Evolutionary conservation across 2,113 vertebrate genomes (phyloP).

Genomic region (Rhabdornis inornatus): DNA sequence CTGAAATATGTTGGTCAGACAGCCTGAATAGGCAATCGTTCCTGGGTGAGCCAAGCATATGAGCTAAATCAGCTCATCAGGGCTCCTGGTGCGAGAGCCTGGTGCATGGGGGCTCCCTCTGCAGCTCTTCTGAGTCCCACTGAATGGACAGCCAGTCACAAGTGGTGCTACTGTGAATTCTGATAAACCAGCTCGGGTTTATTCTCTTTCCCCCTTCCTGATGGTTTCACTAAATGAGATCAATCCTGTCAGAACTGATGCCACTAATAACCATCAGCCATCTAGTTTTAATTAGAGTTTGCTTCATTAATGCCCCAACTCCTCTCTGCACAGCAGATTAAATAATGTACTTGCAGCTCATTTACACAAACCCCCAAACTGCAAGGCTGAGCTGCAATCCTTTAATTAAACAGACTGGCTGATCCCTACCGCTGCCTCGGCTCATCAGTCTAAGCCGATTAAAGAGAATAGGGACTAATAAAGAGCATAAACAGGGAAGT

Average conservation of each 20-base stretch:
- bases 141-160: not conserved
- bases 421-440: constrained; percentile 30
- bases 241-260: constrained; percentile 65
- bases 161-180: constrained; percentile 9
- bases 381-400: constrained; percentile 51
- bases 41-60: not conserved
- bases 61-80: constrained; percentile 11
- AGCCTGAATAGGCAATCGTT: constrained; percentile 35
- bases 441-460: constrained; percentile 64
- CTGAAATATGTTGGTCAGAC: constrained; percentile 7
- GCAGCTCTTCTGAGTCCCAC: not conserved
- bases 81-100: not conserved
- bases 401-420: constrained; percentile 65
- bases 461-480: constrained; percentile 62
- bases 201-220: not conserved
- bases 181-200: not conserved
- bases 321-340: constrained; percentile 59
- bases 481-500: constrained; percentile 47
- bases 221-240: constrained; percentile 56
- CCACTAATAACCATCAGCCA: constrained; percentile 63
- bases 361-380: constrained; percentile 41
- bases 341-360: constrained; percentile 61
- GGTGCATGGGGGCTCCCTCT: not conserved
- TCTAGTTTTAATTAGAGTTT: constrained; percentile 75
- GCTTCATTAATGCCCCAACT: constrained; percentile 69